Evolutionary conservation across 2,797 vertebrate species (phyloP), one percentile per base, ranked within the genome.

Genomic region (Bothrops alternatus): DNA sequence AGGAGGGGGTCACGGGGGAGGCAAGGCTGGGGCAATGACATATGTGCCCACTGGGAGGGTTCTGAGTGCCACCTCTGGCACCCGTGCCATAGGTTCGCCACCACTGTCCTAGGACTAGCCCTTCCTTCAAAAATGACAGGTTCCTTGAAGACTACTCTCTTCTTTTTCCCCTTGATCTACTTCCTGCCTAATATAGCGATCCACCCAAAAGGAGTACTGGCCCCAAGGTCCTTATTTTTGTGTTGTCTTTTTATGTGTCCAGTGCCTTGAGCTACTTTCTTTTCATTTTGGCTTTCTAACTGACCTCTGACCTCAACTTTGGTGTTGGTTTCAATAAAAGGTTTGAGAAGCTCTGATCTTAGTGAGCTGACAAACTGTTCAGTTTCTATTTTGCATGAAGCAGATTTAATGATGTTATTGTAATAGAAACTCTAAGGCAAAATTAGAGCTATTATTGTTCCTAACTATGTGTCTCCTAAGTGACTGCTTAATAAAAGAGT

Each of bases 391-490:
- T 28, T 87, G 47, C 58, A 90, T 91, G 58, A 73, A 94, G 28
- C 87, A 92, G 87, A n/a, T 58, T 95, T 94, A 93, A 93, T 94
- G 93, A 91, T 94, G 92, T 85, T 91, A 82, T 78, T 47, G 42
- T 85, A 91, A 88, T 61, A 89, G 78, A 93, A 95, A 26, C 91
- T 90, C 95, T 93, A 28, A 3, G 37, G 93, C 93, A 93, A 95
- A 94, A 91, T 91, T 94, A 42, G 50, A 91, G 90, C 95, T 82
- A 94, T 97, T 94, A 96, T 32, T 6, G 57, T 61, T 60, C 91
- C 96, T 96, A 96, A 96, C 95, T 94, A 91, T 97, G 96, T 94
- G 96, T 32, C n/a, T 5, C 65, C n/a, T 32, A 37, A 95, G 94
- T 92, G 69, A 95, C 95, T 94, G 96, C 96, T 95, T 3, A 53